phyloP scores from a whole-genome alignment of 2,113 vertebrate genomes.

The Pholis gunnellus region DNA sequence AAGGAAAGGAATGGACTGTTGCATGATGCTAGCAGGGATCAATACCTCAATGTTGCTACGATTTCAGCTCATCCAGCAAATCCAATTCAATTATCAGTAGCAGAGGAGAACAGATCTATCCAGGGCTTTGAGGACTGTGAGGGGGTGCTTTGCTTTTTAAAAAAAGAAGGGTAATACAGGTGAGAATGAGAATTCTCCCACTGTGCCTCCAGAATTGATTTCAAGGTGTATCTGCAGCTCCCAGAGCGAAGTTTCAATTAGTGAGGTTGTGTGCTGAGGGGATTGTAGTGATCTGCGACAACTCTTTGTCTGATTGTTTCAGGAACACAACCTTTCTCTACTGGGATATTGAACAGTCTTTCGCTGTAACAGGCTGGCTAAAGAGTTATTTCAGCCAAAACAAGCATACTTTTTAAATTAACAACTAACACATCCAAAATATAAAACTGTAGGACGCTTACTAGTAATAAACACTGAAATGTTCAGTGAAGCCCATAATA shows the following conservation, averaged over 20 bases:
- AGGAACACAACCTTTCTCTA: background rate
- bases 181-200: conserved; percentile 50
- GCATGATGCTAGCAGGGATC: conserved; percentile 57
- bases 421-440: background rate
- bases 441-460: background rate
- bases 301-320: conserved; percentile 21
- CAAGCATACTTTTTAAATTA: background rate
- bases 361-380: background rate
- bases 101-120: conserved; percentile 71
- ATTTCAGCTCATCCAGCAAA: conserved; percentile 78
- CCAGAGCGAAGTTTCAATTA: conserved; percentile 40
- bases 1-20: conserved; percentile 27
- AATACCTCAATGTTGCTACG: conserved; percentile 67
- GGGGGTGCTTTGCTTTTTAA: conserved; percentile 55
- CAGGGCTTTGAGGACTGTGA: conserved; percentile 50
- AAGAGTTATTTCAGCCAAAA: background rate
- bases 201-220: conserved; percentile 51
- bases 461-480: background rate
- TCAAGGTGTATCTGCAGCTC: conserved; percentile 46
- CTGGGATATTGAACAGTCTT: background rate
- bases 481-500: background rate
- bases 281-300: conserved; percentile 32
- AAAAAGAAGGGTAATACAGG: conserved; percentile 23
- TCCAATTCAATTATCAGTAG: conserved; percentile 79
- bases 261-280: conserved; percentile 28